A percentile compares a stretch with the other conserved stretches of the same genome.
Conservation (phyloP, 2,797 vertebrate species). For the Silurus lanzhouensis region DNA sequence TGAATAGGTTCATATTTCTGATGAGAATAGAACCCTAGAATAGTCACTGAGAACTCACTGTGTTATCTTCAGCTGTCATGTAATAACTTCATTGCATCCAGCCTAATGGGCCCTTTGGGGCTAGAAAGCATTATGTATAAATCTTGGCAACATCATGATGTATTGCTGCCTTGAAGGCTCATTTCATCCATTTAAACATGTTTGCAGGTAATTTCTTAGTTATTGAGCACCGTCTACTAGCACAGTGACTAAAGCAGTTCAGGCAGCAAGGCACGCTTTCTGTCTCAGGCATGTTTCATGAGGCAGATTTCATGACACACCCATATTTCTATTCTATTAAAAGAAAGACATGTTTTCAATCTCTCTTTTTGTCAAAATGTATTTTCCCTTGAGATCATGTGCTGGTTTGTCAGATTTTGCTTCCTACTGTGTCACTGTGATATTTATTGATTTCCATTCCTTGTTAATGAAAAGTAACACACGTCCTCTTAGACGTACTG, state of each 20-base stretch:
- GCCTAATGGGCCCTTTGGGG: slow-evolving; percentile 17
- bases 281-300: neutral
- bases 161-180: slow-evolving; percentile 22
- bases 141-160: slow-evolving; percentile 28
- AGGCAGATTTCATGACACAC: neutral
- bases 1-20: neutral
- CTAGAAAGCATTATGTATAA: slow-evolving; percentile 4
- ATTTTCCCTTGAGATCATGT: slow-evolving; percentile 8
- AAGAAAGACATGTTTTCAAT: neutral
- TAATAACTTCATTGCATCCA: slow-evolving; percentile 26
- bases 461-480: slow-evolving; percentile 45
- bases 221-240: neutral
- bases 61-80: slow-evolving; percentile 14
- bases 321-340: neutral
- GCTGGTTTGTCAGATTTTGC: slow-evolving; percentile 26
- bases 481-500: slow-evolving; percentile 6
- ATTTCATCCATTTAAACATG: slow-evolving; percentile 26
- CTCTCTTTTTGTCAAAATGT: neutral
- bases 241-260: neutral
- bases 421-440: slow-evolving; percentile 37
- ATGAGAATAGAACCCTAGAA: neutral
- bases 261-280: neutral
- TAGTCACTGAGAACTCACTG: neutral
- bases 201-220: slow-evolving; percentile 22
- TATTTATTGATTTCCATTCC: slow-evolving; percentile 39